phyloP scores from a whole-genome alignment of 2,888 invertebrate genomes.

The Agonopterix heracliana region DNA sequence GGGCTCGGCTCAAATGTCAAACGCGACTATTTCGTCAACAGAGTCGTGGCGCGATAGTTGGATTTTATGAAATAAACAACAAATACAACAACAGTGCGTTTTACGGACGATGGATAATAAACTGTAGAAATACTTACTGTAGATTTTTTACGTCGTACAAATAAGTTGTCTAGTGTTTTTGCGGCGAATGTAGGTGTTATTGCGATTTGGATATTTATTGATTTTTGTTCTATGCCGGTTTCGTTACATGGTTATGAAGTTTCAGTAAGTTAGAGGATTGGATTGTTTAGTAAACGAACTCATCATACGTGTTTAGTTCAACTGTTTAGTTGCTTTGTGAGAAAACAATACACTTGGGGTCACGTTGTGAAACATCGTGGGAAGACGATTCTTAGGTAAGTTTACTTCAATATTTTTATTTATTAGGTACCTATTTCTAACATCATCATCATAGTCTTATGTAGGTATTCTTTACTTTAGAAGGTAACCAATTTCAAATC shows the following conservation, averaged over 20 bases:
- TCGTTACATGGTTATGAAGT: constrained; percentile 55
- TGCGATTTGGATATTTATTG: constrained; percentile 58
- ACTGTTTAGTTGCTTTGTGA: constrained; percentile 24
- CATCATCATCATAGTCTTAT: too few species aligned
- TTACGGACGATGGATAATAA: constrained; percentile 63
- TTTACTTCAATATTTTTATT: constrained; percentile 21
- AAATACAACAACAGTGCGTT: constrained; percentile 60
- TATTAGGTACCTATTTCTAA: constrained; percentile 9
- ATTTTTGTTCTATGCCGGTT: constrained; percentile 70
- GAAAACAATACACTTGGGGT: constrained; percentile 31
- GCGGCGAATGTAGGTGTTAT: constrained; percentile 41
- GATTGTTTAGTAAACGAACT: constrained; percentile 25
- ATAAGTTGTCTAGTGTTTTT: constrained; percentile 43
- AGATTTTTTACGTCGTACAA: constrained; percentile 46
- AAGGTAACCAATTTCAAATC: not conserved
- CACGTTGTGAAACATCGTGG: constrained; percentile 49
- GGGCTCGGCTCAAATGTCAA: constrained; percentile 85
- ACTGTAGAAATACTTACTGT: constrained; percentile 49
- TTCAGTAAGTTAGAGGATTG: constrained; percentile 36
- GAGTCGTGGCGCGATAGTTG: constrained; percentile 74
- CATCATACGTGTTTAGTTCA: constrained; percentile 6
- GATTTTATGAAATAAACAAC: constrained; percentile 70
- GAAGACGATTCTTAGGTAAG: constrained; percentile 47
- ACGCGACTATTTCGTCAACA: constrained; percentile 78
- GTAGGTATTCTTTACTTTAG: not conserved